A percentile compares a stretch with the other conserved stretches of the same genome.
Evolutionary conservation across 53 echinoderm and acorn worm genomes (phyloP).

Genomic region (Patiria pectinifera): DNA sequence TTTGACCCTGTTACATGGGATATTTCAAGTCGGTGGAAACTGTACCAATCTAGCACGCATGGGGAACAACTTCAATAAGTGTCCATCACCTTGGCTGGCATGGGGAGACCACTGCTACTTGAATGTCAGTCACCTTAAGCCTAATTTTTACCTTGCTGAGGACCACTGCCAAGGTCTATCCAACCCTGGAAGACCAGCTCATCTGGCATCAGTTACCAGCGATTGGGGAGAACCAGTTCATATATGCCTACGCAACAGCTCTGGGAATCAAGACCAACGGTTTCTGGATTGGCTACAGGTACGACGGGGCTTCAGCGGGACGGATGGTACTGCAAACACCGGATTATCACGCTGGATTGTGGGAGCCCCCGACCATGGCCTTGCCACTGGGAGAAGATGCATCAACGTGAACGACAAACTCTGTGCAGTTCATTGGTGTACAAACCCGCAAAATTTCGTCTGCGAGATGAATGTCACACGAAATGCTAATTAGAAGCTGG

Average conservation of each 20-base stretch:
- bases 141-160: not conserved
- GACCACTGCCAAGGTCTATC: conserved; percentile 4
- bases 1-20: too few species aligned
- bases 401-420: not conserved
- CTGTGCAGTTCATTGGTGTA: not conserved
- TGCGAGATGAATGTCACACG: not conserved
- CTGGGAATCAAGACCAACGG: not conserved
- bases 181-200: conserved; percentile 2
- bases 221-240: conserved; percentile 1
- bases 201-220: conserved; percentile 33
- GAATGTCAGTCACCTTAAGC: not conserved
- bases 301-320: not conserved
- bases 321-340: not conserved
- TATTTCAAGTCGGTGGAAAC: too few species aligned
- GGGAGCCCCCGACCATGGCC: not conserved
- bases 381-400: not conserved
- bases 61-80: too few species aligned
- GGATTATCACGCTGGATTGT: not conserved
- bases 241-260: not conserved
- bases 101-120: conserved; percentile 22
- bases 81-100: not conserved
- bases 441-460: not conserved
- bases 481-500: too few species aligned
- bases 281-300: conserved; percentile 1
- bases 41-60: too few species aligned